Evolutionary conservation across 2,888 invertebrate genomes (phyloP), one percentile per base, ranked within the genome.

Genomic region (Drosophila leonis): DNA sequence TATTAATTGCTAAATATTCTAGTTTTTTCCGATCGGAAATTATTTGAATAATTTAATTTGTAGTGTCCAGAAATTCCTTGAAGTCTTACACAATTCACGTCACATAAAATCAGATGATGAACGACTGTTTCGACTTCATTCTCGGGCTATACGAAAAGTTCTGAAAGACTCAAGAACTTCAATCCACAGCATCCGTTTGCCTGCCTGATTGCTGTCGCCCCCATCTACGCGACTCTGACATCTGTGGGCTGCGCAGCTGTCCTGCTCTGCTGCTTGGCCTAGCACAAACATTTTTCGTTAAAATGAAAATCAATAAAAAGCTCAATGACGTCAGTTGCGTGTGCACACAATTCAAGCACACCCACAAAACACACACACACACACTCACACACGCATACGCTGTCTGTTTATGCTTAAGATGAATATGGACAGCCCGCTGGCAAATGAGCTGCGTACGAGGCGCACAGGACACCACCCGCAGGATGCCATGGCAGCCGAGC

Each of bases 271-370:
- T 37, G 57, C 48, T 37, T 29, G 59, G 35, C 59, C 37, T 59
- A 48, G 48, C 48, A 29, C 59, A 59, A 59, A 44, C 20, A 37
- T 75, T 79, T 75, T 85, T 82, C 52, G 73, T 66, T 71, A 76
- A 83, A 74, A 82, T 67, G 78, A 88, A 91, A 91, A 91, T 91
- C 91, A 90, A 91, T 91, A 90, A 84, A 91, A 91, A 90, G 91
- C 92, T 91, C 88, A 86, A 90, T 91, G 91, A 91, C 91, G 91
- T 91, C 92, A 91, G 85, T 78, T 72, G 75, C 62, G 73, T 74
- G 61, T 67, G 74, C 64, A 68, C 63, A 52, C 63, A 71, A 46
- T 27, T 52, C 37, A 51, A 42, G 35, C 54, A 68, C 52, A 52
- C 68, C 55, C 29, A 63, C 74, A 24, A 63, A 51, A 56, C 35